Conservation (phyloP, 2,797 vertebrate species). For the Gymnodraco acuticeps region DNA sequence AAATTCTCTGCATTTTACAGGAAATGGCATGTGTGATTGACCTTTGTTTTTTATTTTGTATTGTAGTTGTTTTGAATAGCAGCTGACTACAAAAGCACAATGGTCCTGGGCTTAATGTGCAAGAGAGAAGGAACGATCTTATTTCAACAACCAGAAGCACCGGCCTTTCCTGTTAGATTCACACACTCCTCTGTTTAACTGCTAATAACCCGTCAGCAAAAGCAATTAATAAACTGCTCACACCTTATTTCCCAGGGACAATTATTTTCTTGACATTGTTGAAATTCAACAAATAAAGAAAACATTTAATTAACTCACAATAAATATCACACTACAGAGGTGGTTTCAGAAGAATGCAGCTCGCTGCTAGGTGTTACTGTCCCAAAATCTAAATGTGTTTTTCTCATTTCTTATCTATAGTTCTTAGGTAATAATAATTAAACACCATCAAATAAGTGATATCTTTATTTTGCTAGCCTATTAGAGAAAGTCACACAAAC, state of each 20-base stretch:
- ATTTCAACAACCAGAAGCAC: slow-evolving; percentile 49
- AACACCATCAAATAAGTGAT: too few species aligned
- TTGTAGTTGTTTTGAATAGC: slow-evolving; percentile 11
- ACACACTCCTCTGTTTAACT: background rate
- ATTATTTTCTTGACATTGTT: background rate
- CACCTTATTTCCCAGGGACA: background rate
- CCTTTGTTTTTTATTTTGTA: background rate
- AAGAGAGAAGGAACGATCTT: background rate
- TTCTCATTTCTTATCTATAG: too few species aligned
- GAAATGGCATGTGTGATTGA: background rate
- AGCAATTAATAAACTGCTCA: background rate
- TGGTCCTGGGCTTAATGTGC: background rate
- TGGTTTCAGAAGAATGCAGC: too few species aligned
- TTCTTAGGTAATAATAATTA: too few species aligned
- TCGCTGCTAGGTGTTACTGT: too few species aligned
- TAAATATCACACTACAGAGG: background rate
- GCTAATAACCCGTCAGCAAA: background rate
- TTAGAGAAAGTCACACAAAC: too few species aligned
- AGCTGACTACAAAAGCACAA: background rate
- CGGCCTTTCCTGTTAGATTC: slow-evolving; percentile 37
- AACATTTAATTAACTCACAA: background rate
- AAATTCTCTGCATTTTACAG: background rate
- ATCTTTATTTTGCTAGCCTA: too few species aligned
- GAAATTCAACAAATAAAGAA: background rate
- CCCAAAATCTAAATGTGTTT: too few species aligned